A percentile compares a stretch with the other conserved stretches of the same genome.
Evolutionary conservation across 2,888 invertebrate genomes (phyloP).

Genomic region (Mimachlamys varia): DNA sequence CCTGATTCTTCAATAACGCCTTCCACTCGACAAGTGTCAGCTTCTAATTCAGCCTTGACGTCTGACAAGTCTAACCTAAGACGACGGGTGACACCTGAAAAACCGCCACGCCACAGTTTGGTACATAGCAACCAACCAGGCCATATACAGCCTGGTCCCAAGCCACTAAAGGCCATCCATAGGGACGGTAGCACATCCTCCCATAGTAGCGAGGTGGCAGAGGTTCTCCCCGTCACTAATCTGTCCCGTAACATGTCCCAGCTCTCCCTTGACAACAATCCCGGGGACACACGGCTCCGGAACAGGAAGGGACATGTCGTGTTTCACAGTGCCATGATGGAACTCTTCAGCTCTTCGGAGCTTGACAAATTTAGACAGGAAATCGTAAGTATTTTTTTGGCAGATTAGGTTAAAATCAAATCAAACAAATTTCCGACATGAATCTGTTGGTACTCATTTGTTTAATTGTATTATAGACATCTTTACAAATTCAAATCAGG

Average conservation of each 20-base stretch:
- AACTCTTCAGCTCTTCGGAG: constrained; percentile 69
- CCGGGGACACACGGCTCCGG: constrained; percentile 49
- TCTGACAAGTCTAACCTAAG: background rate
- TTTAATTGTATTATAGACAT: too few species aligned
- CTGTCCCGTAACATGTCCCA: constrained; percentile 50
- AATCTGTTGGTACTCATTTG: too few species aligned
- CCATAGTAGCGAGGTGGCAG: constrained; percentile 65
- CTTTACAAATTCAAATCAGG: too few species aligned
- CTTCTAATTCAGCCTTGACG: background rate
- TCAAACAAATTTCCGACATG: too few species aligned
- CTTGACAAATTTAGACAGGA: constrained; percentile 72
- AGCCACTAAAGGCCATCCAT: constrained; percentile 17
- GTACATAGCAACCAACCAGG: background rate
- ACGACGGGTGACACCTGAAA: constrained; percentile 1
- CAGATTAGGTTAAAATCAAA: too few species aligned
- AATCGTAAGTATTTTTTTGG: constrained; percentile 67
- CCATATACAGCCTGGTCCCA: background rate
- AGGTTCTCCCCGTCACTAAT: constrained; percentile 49
- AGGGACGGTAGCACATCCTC: constrained; percentile 61
- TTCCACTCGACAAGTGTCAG: background rate
- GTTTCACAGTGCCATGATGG: constrained; percentile 76
- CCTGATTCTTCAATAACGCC: background rate
- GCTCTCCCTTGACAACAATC: constrained; percentile 51
- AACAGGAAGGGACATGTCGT: constrained; percentile 68
- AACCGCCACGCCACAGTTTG: background rate